Conservation (phyloP, 2,113 vertebrate species). For the Brienomyrus brachyistius region DNA sequence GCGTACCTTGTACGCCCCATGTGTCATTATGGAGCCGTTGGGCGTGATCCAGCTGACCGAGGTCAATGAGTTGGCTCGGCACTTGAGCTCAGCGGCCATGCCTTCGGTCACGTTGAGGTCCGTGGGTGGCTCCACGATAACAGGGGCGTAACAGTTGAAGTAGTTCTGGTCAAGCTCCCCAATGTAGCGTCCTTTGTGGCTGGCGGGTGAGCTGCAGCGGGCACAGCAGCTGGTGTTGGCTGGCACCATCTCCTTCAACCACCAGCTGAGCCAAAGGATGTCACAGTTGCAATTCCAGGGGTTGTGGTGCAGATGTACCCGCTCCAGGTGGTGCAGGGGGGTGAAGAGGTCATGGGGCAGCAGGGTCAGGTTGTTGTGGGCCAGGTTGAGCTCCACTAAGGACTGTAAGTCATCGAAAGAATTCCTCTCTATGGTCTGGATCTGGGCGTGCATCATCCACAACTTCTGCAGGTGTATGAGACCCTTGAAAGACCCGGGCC, state of each 20-base stretch:
- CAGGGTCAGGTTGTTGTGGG: constrained; percentile 94
- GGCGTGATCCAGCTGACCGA: constrained; percentile 98
- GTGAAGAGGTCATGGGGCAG: constrained; percentile 98
- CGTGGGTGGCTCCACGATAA: constrained; percentile 93
- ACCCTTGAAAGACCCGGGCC: constrained; percentile 95
- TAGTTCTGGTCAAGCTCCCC: constrained; percentile 96
- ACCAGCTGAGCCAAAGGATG: constrained; percentile 98
- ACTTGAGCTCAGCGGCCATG: constrained; percentile 93
- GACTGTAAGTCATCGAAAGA: constrained; percentile 97
- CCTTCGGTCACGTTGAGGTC: constrained; percentile 98
- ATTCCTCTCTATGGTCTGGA: constrained; percentile 96
- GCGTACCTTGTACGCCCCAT: constrained; percentile 88
- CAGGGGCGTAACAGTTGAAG: constrained; percentile 95
- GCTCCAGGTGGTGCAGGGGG: constrained; percentile 86
- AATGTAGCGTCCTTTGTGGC: constrained; percentile 91
- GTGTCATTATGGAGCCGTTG: constrained; percentile 94
- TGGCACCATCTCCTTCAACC: constrained; percentile 97
- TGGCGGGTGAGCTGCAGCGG: constrained; percentile 82
- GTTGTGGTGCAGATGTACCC: constrained; percentile 96
- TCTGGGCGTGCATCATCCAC: constrained; percentile 99
- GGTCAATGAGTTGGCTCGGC: constrained; percentile 88
- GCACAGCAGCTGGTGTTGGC: constrained; percentile 97
- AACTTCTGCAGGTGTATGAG: constrained; percentile 95
- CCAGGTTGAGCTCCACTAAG: constrained; percentile 93
- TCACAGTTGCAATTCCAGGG: constrained; percentile 99